phyloP scores from a whole-genome alignment of 2,797 vertebrate species.

The Poliocrania exsul region DNA sequence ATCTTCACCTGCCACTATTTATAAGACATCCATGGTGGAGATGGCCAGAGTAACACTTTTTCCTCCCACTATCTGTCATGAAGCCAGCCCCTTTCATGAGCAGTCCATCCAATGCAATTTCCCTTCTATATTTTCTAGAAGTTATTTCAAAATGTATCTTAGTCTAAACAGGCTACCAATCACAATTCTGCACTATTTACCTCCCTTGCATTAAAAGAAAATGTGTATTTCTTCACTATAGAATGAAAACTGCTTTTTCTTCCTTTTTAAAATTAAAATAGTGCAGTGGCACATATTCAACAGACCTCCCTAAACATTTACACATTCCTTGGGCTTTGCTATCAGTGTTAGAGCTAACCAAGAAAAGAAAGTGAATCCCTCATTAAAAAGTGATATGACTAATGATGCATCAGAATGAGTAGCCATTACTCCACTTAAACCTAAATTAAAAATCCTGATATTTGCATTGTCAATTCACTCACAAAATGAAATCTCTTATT shows the following conservation, averaged over 20 bases:
- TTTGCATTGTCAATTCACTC: conserved; percentile 23
- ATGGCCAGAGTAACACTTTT: background rate
- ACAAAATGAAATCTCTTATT: conserved; percentile 56
- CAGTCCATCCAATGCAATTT: background rate
- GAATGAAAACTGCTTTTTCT: background rate
- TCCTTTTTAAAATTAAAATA: conserved; percentile 38
- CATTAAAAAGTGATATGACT: conserved; percentile 64
- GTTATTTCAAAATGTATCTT: background rate
- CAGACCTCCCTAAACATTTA: conserved; percentile 26
- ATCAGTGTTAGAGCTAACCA: conserved; percentile 24
- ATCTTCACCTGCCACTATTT: background rate
- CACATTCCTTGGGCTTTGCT: conserved; percentile 18
- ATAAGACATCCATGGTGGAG: background rate
- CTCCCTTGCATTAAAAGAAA: background rate
- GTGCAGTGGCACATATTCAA: background rate
- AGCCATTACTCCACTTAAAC: conserved; percentile 58
- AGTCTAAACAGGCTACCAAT: background rate
- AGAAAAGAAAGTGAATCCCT: conserved; percentile 37
- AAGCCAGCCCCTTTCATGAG: background rate
- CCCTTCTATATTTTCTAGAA: background rate
- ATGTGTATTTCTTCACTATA: background rate
- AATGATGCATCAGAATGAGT: conserved; percentile 65
- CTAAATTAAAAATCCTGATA: conserved; percentile 69
- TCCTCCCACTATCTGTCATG: background rate
- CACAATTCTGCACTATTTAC: background rate